Percentiles rank a stretch among this genome's conserved stretches.
These are phyloP conservation scores for Paratrypauchen microcephalus DNA, from an alignment of 2,797 vertebrate genomes.

Conservation along the genomic window DNA sequence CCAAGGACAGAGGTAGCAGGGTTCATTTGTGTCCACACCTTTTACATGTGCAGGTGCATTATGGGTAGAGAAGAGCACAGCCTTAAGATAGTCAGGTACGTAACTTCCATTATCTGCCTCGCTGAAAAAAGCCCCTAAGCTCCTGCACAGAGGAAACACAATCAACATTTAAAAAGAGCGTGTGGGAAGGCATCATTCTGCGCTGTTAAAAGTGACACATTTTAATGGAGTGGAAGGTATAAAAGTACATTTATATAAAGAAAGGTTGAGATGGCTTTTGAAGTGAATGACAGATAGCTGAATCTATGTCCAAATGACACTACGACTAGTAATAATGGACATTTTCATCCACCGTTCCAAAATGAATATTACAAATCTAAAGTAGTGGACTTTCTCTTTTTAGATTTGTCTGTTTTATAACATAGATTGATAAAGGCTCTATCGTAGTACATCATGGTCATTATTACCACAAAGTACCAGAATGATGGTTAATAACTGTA, in stretches of 20 bases:
- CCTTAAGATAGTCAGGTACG: slow-evolving; percentile 43
- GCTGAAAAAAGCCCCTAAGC: slow-evolving; percentile 30
- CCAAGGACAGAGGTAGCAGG: slow-evolving; percentile 20
- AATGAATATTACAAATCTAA: too few relatives aligned
- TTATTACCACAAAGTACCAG: too few relatives aligned
- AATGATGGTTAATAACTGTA: too few relatives aligned
- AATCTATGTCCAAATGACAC: background rate
- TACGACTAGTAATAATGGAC: background rate
- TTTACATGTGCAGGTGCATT: slow-evolving; percentile 24
- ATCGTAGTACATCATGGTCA: too few relatives aligned
- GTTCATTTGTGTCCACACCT: slow-evolving; percentile 49
- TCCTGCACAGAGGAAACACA: slow-evolving; percentile 20
- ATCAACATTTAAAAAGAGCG: background rate
- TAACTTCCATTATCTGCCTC: slow-evolving; percentile 50
- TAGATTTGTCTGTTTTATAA: too few relatives aligned
- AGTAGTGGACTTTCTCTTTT: too few relatives aligned
- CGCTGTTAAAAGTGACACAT: background rate
- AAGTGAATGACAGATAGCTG: background rate
- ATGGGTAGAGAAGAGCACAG: slow-evolving; percentile 29
- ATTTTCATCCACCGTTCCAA: too few relatives aligned
- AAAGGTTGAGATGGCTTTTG: background rate
- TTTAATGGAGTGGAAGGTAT: background rate
- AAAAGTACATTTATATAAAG: background rate
- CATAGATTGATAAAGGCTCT: too few relatives aligned
- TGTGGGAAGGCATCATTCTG: background rate